Percentiles rank a stretch among this genome's conserved stretches.
These are phyloP conservation scores for Stenopsyche tienmushanensis DNA, from an alignment of 1,140 invertebrate species.

Conservation along the genomic window DNA sequence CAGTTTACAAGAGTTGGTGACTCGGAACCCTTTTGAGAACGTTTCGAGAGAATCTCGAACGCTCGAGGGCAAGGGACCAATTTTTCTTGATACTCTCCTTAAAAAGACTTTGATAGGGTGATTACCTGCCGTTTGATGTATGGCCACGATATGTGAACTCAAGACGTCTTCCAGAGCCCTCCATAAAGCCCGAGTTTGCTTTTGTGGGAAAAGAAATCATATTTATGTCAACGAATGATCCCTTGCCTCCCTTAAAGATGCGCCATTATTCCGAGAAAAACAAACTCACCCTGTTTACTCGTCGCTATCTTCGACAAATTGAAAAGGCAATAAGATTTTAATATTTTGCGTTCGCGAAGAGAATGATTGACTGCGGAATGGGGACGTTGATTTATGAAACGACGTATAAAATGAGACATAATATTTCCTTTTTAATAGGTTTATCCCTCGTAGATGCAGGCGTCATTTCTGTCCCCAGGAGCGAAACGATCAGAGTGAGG, in stretches of 20 bases:
- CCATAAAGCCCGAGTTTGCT: too few species aligned
- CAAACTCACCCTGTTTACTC: too few species aligned
- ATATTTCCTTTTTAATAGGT: too few species aligned
- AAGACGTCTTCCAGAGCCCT: background rate
- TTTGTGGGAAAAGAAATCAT: too few species aligned
- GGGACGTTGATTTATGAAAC: too few species aligned
- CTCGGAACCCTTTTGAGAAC: background rate
- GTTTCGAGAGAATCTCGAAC: background rate
- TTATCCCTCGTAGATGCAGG: too few species aligned
- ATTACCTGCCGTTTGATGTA: constrained; percentile 24
- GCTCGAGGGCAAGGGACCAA: constrained; percentile 7
- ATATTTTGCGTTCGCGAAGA: too few species aligned
- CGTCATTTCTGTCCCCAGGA: background rate
- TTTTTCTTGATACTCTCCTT: constrained; percentile 1
- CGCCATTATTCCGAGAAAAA: background rate
- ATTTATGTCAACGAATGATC: background rate
- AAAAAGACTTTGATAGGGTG: constrained; percentile 17
- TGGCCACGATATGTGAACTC: background rate
- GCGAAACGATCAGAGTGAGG: background rate
- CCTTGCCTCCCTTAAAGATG: background rate
- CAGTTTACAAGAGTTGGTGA: background rate
- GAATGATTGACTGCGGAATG: too few species aligned
- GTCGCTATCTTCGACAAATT: too few species aligned
- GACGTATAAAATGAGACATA: too few species aligned
- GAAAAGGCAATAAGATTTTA: too few species aligned